These are phyloP conservation scores for Catharus bicknelli DNA, from an alignment of 2,113 vertebrate species.

Conservation along the genomic window DNA sequence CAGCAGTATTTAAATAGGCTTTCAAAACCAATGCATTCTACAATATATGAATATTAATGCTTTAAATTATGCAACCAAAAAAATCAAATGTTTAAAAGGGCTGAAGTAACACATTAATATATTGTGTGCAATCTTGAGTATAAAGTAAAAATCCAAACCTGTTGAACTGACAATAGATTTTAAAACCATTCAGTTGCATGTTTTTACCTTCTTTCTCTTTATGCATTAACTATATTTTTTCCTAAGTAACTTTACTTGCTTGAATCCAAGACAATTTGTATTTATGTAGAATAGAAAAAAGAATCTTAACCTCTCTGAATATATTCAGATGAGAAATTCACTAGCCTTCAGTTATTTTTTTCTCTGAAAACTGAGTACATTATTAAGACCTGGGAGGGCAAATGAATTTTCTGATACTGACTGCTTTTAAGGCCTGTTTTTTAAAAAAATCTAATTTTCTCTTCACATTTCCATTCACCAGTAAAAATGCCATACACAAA, in stretches of 20 bases:
- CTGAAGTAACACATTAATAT: neutral
- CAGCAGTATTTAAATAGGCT: neutral
- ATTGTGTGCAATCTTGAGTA: neutral
- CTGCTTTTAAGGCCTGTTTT: neutral
- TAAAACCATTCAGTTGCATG: fast-evolving
- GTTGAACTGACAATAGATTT: neutral
- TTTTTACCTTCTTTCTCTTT: neutral
- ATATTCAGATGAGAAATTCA: neutral
- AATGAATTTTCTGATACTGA: neutral
- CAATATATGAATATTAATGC: neutral
- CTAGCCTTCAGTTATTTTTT: neutral
- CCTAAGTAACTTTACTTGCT: neutral
- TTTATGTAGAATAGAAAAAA: neutral
- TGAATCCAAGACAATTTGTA: neutral
- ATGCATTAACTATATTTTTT: neutral
- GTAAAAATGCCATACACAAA: neutral
- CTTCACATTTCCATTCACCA: neutral
- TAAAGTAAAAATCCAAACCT: neutral
- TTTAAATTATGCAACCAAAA: neutral
- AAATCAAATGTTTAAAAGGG: neutral
- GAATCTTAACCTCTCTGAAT: neutral
- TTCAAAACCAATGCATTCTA: neutral
- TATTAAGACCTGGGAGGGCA: neutral
- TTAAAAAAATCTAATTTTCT: neutral
- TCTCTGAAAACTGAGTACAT: neutral